Evolutionary conservation across 2,797 vertebrate genomes (phyloP).

Genomic region (Mus caroli): DNA sequence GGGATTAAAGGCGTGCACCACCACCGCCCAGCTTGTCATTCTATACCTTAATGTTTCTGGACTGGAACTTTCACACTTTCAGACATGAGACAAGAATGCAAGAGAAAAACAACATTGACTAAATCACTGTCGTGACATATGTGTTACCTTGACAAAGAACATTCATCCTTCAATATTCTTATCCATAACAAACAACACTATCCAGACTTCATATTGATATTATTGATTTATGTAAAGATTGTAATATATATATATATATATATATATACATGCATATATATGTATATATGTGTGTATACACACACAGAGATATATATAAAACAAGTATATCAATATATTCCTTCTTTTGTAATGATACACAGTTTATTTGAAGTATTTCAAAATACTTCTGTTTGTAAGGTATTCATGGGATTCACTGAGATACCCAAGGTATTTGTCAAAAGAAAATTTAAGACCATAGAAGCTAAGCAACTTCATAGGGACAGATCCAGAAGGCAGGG

Average conservation of each 20-base stretch:
- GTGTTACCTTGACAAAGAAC: conserved; percentile 52
- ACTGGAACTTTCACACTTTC: conserved; percentile 42
- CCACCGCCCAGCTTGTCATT: no score
- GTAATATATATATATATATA: no score
- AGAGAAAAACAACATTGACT: not conserved
- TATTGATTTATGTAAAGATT: not conserved
- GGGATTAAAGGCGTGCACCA: no score
- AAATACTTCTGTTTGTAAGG: conserved; percentile 3
- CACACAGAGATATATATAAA: no score
- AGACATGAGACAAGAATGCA: conserved; percentile 29
- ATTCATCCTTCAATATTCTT: conserved; percentile 10
- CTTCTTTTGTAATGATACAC: not conserved
- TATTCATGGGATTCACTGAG: not conserved
- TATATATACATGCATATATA: no score
- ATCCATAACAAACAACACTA: not conserved
- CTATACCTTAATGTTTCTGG: not conserved
- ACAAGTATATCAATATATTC: no score
- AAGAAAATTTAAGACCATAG: not conserved
- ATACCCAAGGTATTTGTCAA: not conserved
- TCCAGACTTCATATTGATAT: not conserved
- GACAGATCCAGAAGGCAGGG: not conserved
- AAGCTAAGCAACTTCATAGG: not conserved
- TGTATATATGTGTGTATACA: no score
- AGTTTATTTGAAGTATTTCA: conserved; percentile 21
- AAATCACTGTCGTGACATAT: not conserved